phyloP scores from a whole-genome alignment of 2,113 vertebrate species.

The Ictalurus punctatus region DNA sequence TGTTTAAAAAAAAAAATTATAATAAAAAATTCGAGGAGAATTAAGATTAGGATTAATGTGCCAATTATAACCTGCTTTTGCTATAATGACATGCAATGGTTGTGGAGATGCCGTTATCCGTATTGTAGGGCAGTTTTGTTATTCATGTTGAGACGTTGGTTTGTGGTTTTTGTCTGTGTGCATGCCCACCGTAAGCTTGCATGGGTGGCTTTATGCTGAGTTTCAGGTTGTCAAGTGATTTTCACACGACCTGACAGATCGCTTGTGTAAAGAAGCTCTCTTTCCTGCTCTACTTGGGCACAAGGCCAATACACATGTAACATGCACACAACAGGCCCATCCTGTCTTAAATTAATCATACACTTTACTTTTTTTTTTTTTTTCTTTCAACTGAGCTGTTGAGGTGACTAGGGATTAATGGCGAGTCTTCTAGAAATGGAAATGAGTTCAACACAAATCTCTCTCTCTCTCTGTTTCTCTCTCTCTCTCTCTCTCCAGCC shows the following conservation, averaged over 20 bases:
- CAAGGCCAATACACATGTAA: background rate
- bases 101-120: background rate
- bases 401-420: slow-evolving; percentile 13
- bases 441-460: background rate
- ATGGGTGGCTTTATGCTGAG: background rate
- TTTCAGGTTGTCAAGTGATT: background rate
- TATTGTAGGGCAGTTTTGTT: background rate
- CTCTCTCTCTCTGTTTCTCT: too few species aligned
- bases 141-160: background rate
- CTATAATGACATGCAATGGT: background rate
- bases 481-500: background rate
- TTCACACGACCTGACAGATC: slow-evolving; percentile 4
- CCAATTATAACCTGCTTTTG: background rate
- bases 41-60: background rate
- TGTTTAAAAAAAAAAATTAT: background rate
- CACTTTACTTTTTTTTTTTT: background rate
- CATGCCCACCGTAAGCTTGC: background rate
- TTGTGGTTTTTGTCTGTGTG: background rate
- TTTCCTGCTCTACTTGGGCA: background rate
- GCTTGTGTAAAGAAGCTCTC: background rate
- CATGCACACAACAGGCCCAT: background rate
- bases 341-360: slow-evolving; percentile 4
- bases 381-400: background rate
- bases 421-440: background rate
- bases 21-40: background rate